Base-by-base conservation (phyloP, 2,113 vertebrate genomes). In the Nothobranchius kuhntae region DNA sequence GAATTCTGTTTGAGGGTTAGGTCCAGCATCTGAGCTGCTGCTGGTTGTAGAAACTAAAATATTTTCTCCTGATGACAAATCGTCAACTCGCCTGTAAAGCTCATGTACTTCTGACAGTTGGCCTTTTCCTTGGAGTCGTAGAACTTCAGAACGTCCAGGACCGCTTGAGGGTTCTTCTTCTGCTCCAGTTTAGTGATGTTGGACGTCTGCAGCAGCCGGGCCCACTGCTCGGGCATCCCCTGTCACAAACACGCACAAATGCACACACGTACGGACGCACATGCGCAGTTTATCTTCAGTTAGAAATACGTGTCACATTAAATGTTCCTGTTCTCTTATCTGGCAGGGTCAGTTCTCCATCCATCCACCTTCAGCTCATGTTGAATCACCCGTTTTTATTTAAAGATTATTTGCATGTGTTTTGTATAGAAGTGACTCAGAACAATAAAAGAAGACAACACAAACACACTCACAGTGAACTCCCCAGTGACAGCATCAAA, bases 21-120 rank as follows among this genome's bases (percentile, higher is more conserved):
- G 30, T 30, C 30, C 30, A 30, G 30, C 30, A 30, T 30, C 3
- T 30, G 30, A 30, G 2, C 30, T 30, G 30, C 2, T 3, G 30
- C 30, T 30, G 30, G 30, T 3, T 30, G 30, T 30, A 30, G 30
- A 30, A 3, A 30, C 30, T 3, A 30, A 30, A 21, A 21, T 21
- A 21, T 21, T 21, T 21, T 21, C 21, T 21, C 21, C 21, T 21
- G 30, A 30, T 30, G 30, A 30, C 30, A 2, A 21, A 30, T 30
- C 30, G 30, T 63, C 17, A 42, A 30, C 42, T 13, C 79, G 78
- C 94, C 96, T 92, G 96, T 98, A 81, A 98, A 99, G 86, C 96
- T 99, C 96, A 99, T 99, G 81, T 99, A 99, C 71, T 99, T 99
- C 92, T 99, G 96, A 83, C 95, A 97, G 82, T 96, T 98, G 53